Conservation (phyloP, 2,113 vertebrate species). For the Peromyscus californicus region DNA sequence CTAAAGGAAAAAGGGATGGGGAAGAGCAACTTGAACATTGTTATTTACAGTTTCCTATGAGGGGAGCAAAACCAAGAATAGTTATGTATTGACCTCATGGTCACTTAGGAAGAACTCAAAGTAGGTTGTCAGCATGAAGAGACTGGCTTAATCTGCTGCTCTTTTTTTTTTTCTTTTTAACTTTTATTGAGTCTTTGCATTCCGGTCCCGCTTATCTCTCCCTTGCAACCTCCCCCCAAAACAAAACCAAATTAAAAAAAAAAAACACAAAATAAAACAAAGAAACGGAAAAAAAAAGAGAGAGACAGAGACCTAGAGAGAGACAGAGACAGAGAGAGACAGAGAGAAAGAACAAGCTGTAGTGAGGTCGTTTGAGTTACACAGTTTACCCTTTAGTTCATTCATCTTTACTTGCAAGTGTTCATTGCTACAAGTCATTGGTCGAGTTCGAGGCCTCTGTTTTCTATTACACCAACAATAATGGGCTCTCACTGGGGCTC, state of each 20-base stretch:
- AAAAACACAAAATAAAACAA: neutral
- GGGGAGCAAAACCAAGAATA: neutral
- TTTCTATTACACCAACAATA: neutral
- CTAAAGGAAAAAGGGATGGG: neutral
- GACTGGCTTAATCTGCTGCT: neutral
- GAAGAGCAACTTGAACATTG: neutral
- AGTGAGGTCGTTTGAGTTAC: neutral
- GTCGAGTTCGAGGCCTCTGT: neutral
- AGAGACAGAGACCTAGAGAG: neutral
- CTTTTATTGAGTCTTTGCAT: neutral
- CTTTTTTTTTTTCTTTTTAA: neutral
- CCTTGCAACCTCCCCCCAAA: neutral
- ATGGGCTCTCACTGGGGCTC: neutral
- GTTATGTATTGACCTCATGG: neutral
- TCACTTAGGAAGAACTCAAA: neutral
- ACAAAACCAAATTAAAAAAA: neutral
- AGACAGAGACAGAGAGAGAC: too few relatives aligned
- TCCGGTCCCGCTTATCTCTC: neutral
- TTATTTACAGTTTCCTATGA: neutral
- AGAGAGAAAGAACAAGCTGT: too few relatives aligned
- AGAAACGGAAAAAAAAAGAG: neutral
- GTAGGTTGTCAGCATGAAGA: neutral
- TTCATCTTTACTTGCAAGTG: neutral
- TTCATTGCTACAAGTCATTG: neutral
- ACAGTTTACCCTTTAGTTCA: neutral